These are phyloP conservation scores for Lates calcarifer DNA, from an alignment of 2,113 vertebrate species.

Conservation along the genomic window DNA sequence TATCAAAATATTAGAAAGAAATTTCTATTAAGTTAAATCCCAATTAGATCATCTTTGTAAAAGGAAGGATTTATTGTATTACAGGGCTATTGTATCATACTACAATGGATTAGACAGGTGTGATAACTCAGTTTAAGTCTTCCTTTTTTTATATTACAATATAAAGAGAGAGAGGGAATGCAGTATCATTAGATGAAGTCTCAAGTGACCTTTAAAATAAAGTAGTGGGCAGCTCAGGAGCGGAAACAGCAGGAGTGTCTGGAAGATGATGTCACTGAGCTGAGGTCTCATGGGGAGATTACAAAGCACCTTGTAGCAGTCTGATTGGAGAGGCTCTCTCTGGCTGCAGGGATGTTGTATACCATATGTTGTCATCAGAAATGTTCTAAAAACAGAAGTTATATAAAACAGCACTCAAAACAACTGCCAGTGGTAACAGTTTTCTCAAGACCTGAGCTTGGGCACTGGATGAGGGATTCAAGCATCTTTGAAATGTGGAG, in stretches of 20 bases:
- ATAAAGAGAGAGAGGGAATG: too few relatives aligned
- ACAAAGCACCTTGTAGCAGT: constrained; percentile 24
- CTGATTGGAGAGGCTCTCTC: constrained; percentile 28
- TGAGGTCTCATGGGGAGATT: constrained; percentile 34
- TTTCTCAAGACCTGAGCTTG: background rate
- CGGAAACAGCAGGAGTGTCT: constrained; percentile 40
- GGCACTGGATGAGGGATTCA: background rate
- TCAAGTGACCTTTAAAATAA: constrained; percentile 34
- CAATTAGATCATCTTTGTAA: background rate
- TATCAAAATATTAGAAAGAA: background rate
- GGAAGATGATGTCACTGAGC: constrained; percentile 46
- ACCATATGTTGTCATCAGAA: constrained; percentile 9
- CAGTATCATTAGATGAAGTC: background rate
- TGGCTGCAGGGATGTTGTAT: constrained; percentile 22
- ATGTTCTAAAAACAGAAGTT: background rate
- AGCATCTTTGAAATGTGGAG: background rate
- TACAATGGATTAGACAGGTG: background rate
- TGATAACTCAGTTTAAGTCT: background rate
- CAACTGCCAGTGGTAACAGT: background rate
- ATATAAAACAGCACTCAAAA: too few relatives aligned
- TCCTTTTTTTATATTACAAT: too few relatives aligned
- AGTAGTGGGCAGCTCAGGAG: constrained; percentile 13
- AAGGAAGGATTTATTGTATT: background rate
- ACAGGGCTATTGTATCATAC: background rate
- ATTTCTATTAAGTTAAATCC: background rate